Percentiles rank a stretch among this genome's conserved stretches.
Conservation (phyloP, 30 jellyfish, hydroid and myxozoan genomes). For the Pseudorhiza aurosa region DNA sequence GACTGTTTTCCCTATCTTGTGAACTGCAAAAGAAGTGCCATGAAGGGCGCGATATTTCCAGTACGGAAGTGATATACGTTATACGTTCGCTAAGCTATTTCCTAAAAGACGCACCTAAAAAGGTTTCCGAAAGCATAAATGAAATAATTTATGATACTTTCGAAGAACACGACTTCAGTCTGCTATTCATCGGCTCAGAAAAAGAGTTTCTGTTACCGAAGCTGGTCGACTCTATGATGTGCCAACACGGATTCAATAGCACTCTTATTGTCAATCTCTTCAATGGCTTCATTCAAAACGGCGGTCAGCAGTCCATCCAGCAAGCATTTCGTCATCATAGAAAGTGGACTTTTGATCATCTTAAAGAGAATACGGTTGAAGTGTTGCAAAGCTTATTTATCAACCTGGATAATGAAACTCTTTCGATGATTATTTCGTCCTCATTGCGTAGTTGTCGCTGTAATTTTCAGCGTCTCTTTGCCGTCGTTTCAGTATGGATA, state of each 20-base stretch:
- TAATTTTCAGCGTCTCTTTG: conserved; percentile 18
- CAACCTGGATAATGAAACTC: neutral
- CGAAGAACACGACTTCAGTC: conserved; percentile 3
- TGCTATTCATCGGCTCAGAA: neutral
- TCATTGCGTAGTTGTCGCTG: neutral
- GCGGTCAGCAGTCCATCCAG: neutral
- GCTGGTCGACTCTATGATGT: neutral
- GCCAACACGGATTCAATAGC: neutral
- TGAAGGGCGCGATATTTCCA: neutral
- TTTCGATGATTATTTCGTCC: neutral
- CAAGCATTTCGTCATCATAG: conserved; percentile 30
- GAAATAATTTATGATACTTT: neutral
- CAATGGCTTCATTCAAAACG: neutral
- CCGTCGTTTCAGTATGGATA: conserved; percentile 50
- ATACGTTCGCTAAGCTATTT: neutral
- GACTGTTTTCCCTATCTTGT: neutral
- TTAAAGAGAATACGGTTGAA: neutral
- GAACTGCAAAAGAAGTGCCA: neutral
- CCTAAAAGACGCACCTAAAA: neutral
- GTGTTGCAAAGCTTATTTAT: conserved; percentile 16
- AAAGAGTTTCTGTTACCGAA: neutral
- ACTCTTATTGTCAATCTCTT: neutral
- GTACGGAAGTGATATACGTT: neutral
- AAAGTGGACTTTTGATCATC: conserved; percentile 30
- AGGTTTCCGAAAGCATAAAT: neutral